Evolutionary conservation across 2,888 invertebrate species (phyloP), one percentile per base, ranked within the genome.

Genomic region (Mamestra brassicae): DNA sequence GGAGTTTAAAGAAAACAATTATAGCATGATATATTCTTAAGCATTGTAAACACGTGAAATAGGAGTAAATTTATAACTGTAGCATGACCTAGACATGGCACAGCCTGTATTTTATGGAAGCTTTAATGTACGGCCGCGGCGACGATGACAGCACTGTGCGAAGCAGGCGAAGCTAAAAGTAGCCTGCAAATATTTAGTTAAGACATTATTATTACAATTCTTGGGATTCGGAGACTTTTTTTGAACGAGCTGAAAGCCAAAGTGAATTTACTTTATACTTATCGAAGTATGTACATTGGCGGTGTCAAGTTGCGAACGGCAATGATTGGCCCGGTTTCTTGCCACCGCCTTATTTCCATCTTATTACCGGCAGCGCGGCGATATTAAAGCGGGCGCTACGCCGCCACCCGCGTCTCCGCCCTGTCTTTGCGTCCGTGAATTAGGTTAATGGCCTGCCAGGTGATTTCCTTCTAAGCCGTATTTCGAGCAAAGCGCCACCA

Each of bases 391-490:
- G 92, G 94, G 94, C 93, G 93, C 93, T 92, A 90, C 88, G 89
- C 89, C 89, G 89, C 89, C 86, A 91, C 94, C 93, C 93, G 92
- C 94, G 93, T 92, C 95, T 93, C 94, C 95, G 94, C 95, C 95
- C 95, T 95, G 95, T 96, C 96, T 95, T 95, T 94, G 94, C 94
- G 93, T 94, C 95, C 94, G 94, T 95, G 95, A 96, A 96, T 96
- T 96, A 95, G 96, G 96, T 96, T 96, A 96, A 96, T 96, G 95
- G 96, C 93, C 94, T 95, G 95, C 95, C 95, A 95, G 96, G 95
- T 96, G 95, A 96, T 95, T 96, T 96, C 95, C 95, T 96, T 93
- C 94, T 94, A 92, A 96, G 94, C 93, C 92, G 92, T 94, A 93
- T 95, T 95, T 94, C 92, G 93, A 93, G 92, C 92, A 93, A 93